These are phyloP conservation scores for Tetraneura akinire DNA, from an alignment of 1,140 invertebrate species.

Conservation along the genomic window DNA sequence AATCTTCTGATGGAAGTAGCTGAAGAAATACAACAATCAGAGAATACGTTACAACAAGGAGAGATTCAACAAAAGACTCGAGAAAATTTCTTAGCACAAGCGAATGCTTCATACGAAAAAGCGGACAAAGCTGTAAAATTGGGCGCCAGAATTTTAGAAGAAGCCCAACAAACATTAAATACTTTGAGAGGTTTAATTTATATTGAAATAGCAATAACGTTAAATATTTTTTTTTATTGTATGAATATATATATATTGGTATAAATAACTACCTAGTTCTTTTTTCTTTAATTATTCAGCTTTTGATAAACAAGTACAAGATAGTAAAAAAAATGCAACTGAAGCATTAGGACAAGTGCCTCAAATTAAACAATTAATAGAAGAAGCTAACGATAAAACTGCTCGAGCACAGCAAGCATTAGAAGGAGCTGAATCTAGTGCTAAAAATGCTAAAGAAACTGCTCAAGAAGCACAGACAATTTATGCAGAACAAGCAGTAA, in stretches of 20 bases:
- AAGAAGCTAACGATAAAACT: constrained; percentile 67
- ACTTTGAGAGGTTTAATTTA: constrained; percentile 73
- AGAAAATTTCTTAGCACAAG: constrained; percentile 69
- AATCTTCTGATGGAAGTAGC: constrained; percentile 66
- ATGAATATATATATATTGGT: too few species aligned
- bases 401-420: constrained; percentile 64
- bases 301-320: constrained; percentile 86
- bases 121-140: constrained; percentile 79
- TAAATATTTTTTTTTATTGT: too few species aligned
- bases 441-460: constrained; percentile 72
- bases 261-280: too few species aligned
- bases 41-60: constrained; percentile 62
- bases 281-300: too few species aligned
- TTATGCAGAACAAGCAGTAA: constrained; percentile 71
- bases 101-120: constrained; percentile 70
- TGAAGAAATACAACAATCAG: constrained; percentile 62
- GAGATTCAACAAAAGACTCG: constrained; percentile 65
- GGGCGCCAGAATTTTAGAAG: constrained; percentile 81
- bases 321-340: constrained; percentile 69
- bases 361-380: constrained; percentile 66
- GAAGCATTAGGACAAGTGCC: constrained; percentile 66
- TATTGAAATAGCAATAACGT: not conserved
- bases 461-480: constrained; percentile 77
- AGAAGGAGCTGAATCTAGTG: constrained; percentile 74
- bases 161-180: constrained; percentile 82